Conservation (phyloP, 2,113 vertebrate genomes). For the Mesocricetus auratus region DNA sequence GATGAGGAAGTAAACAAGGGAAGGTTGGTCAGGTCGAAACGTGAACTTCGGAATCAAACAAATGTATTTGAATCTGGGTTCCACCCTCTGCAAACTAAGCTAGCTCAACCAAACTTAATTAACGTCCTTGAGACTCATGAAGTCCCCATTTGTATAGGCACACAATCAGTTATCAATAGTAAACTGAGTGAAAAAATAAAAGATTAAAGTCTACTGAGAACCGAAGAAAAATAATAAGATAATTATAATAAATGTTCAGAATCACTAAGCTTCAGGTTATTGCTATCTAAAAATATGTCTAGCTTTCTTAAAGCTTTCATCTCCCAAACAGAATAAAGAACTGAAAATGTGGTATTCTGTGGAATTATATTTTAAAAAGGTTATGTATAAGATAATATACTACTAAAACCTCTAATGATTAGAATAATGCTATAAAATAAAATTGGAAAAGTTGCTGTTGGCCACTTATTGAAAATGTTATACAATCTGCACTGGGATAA, state of each 20-base stretch:
- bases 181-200: neutral
- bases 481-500: neutral
- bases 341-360: neutral
- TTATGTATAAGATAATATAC: neutral
- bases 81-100: conserved; percentile 60
- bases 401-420: neutral
- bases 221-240: neutral
- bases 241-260: neutral
- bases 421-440: neutral
- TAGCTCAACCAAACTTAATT: conserved; percentile 47
- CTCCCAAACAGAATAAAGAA: neutral
- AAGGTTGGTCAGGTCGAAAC: neutral
- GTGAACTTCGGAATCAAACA: conserved; percentile 77
- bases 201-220: neutral
- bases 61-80: conserved; percentile 36
- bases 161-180: neutral
- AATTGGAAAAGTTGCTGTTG: neutral
- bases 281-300: neutral
- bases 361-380: neutral
- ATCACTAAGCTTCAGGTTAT: neutral
- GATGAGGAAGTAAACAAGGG: conserved; percentile 56
- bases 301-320: neutral
- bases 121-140: neutral
- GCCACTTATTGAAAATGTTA: neutral
- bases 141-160: neutral